phyloP scores from a whole-genome alignment of 2,797 vertebrate species.

The Intellagama lesueurii region DNA sequence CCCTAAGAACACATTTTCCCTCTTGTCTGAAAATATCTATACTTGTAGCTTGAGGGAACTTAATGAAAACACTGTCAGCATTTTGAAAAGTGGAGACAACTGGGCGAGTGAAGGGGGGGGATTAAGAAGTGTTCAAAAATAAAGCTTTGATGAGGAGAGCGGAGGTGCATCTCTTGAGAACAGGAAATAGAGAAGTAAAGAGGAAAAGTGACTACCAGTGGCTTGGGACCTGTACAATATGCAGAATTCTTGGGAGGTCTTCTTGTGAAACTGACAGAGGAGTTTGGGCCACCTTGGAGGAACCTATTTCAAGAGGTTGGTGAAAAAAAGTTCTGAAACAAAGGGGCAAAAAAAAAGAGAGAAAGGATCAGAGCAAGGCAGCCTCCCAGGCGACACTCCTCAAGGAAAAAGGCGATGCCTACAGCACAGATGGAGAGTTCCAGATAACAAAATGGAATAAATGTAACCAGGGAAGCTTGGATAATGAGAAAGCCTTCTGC shows the following conservation, averaged over 20 bases:
- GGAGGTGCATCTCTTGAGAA: neutral
- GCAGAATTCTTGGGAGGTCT: constrained; percentile 28
- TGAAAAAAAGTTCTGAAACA: constrained; percentile 33
- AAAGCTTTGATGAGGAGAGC: neutral
- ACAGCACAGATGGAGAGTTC: constrained; percentile 15
- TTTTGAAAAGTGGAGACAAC: constrained; percentile 44
- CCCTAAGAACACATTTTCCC: neutral
- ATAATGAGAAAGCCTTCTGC: constrained; percentile 21
- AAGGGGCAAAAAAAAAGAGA: constrained; percentile 44
- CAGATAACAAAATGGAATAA: constrained; percentile 22
- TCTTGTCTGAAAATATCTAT: constrained; percentile 23
- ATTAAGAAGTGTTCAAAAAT: constrained; percentile 17
- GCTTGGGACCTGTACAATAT: constrained; percentile 29
- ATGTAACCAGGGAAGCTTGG: neutral
- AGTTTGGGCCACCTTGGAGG: accelerated
- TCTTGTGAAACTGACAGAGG: constrained; percentile 39
- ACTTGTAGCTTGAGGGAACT: neutral
- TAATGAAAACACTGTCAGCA: constrained; percentile 33
- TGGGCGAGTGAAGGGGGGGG: neutral
- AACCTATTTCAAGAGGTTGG: constrained; percentile 38
- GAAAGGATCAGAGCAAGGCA: constrained; percentile 8
- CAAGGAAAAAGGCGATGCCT: constrained; percentile 39
- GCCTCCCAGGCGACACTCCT: constrained; percentile 11
- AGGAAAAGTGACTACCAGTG: neutral
- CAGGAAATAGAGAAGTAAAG: neutral